Percentiles rank a stretch among this genome's conserved stretches.
Conservation (phyloP, 1,140 invertebrate species). For the Brachystomella parvula region DNA sequence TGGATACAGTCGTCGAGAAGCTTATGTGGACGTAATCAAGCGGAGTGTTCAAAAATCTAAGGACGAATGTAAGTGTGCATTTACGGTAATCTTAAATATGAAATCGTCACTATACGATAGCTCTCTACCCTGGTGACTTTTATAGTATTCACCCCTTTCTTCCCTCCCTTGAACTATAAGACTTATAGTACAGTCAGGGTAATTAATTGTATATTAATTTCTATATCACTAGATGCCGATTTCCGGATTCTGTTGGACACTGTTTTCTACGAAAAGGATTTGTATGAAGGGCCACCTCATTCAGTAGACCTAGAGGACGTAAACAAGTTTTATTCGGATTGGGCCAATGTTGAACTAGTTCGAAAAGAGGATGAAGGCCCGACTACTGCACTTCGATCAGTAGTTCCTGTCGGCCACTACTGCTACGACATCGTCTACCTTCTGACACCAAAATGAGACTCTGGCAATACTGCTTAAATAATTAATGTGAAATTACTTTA, state of each 20-base stretch:
- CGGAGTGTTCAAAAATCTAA: slow-evolving; percentile 18
- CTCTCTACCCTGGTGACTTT: too few species aligned
- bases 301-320: slow-evolving; percentile 26
- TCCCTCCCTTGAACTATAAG: too few species aligned
- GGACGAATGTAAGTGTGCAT: not conserved
- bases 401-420: not conserved
- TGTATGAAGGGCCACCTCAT: slow-evolving; percentile 27
- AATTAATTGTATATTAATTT: not conserved
- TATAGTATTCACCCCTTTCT: too few species aligned
- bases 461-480: too few species aligned
- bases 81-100: not conserved
- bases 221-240: not conserved
- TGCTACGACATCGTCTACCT: not conserved
- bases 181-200: not conserved
- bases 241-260: slow-evolving; percentile 32
- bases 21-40: slow-evolving; percentile 20
- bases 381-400: not conserved
- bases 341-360: slow-evolving; percentile 20
- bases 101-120: too few species aligned
- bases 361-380: not conserved
- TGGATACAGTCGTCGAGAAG: slow-evolving; percentile 15
- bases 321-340: slow-evolving; percentile 16
- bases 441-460: not conserved
- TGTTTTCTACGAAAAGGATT: slow-evolving; percentile 24
- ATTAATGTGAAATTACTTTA: too few species aligned